Evolutionary conservation across 2,888 invertebrate species (phyloP).

Genomic region (Limnephilus rhombicus): DNA sequence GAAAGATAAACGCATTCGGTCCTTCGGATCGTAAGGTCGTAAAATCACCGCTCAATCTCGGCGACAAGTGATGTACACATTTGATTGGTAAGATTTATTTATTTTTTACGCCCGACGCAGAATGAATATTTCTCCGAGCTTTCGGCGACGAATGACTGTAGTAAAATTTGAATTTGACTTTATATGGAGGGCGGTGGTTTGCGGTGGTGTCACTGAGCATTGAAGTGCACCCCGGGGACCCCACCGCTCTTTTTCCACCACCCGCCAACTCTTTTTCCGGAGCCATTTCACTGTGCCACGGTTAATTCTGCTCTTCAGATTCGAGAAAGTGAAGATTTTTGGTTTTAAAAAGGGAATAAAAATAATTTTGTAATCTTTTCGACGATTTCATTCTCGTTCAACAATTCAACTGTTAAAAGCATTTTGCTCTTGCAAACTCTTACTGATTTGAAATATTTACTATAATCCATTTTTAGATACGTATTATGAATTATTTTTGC

Average conservation of each 20-base stretch:
- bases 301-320: slow-evolving; percentile 46
- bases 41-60: background rate
- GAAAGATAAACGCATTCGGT: background rate
- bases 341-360: background rate
- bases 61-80: background rate
- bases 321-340: background rate
- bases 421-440: background rate
- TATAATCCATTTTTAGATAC: background rate
- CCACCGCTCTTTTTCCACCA: background rate
- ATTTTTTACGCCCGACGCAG: slow-evolving; percentile 13
- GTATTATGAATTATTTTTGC: background rate
- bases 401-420: background rate
- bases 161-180: slow-evolving; percentile 28
- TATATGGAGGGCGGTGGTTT: slow-evolving; percentile 33
- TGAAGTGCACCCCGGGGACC: slow-evolving; percentile 55
- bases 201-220: slow-evolving; percentile 45
- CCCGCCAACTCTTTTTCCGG: slow-evolving; percentile 7
- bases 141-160: background rate
- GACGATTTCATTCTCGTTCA: background rate
- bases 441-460: background rate
- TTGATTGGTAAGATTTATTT: slow-evolving; percentile 29
- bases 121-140: slow-evolving; percentile 39
- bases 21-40: background rate
- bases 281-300: slow-evolving; percentile 49
- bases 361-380: background rate